Percentiles rank a stretch among this genome's conserved stretches.
Conservation (phyloP, 1,140 invertebrate species). For the Bombus breviceps region DNA sequence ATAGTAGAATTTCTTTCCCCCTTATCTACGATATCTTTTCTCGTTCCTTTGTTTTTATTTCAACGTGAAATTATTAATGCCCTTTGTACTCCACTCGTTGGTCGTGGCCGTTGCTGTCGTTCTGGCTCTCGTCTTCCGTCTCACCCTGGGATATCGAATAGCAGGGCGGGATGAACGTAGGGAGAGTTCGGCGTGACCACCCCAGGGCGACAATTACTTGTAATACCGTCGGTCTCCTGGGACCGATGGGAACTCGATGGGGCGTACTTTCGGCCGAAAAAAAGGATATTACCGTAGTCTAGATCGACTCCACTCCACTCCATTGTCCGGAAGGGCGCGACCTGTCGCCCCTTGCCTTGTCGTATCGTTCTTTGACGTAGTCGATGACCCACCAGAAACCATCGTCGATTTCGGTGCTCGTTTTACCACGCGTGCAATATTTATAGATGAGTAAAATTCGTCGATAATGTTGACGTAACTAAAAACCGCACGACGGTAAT, state of each 20-base stretch:
- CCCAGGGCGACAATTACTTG: conserved; percentile 76
- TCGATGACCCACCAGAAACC: conserved; percentile 43
- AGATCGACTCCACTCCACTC: conserved; percentile 44
- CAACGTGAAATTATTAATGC: conserved; percentile 9
- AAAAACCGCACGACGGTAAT: too few relatives aligned
- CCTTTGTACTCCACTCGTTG: not conserved
- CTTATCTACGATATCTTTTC: not conserved
- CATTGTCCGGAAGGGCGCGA: conserved; percentile 33
- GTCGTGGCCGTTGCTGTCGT: too few relatives aligned
- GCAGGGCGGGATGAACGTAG: conserved; percentile 38
- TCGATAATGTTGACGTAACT: rapidly evolving
- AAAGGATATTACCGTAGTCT: conserved; percentile 70
- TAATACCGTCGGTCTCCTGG: conserved; percentile 73
- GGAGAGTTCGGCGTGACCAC: conserved; percentile 45
- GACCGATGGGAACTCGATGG: conserved; percentile 73
- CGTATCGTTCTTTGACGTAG: conserved; percentile 43
- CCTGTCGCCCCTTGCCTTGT: conserved; percentile 53
- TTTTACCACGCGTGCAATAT: not conserved
- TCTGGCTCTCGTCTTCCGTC: not conserved
- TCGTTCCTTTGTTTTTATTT: not conserved
- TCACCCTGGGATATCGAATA: conserved; percentile 27
- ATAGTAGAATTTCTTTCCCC: not conserved
- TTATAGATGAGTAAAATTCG: not conserved
- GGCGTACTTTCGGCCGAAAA: conserved; percentile 67
- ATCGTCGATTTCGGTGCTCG: conserved; percentile 2